Conservation (phyloP, 2,113 vertebrate genomes). For the Tragelaphus buxtoni region DNA sequence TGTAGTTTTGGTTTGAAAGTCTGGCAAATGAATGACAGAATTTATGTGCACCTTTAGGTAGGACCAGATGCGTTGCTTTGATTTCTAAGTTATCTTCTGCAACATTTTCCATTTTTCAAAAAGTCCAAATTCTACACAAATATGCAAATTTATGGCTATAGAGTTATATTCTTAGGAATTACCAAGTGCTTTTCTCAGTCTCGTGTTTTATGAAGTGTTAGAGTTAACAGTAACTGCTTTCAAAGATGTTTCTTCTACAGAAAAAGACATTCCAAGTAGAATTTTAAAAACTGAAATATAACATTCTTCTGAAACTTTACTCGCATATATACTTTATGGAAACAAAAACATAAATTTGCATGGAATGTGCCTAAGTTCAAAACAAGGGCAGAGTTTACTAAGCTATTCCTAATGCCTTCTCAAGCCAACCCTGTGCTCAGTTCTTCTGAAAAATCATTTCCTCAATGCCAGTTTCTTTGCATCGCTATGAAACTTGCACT, state of each 20-base stretch:
- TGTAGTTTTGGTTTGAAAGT: background rate
- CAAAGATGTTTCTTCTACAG: constrained; percentile 3
- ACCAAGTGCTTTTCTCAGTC: background rate
- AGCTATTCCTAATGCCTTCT: background rate
- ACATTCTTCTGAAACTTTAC: background rate
- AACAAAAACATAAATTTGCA: constrained; percentile 19
- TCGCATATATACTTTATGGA: background rate
- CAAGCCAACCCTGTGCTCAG: background rate
- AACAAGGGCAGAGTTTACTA: background rate
- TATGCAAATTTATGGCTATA: background rate
- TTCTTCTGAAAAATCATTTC: constrained; percentile 23
- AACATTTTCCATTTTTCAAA: background rate
- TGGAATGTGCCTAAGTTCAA: constrained; percentile 28
- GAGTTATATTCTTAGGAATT: background rate
- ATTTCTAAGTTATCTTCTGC: background rate
- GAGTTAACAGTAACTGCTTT: constrained; percentile 1
- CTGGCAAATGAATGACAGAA: background rate
- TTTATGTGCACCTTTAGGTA: background rate
- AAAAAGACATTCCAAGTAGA: constrained; percentile 1
- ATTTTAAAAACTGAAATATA: constrained; percentile 29
- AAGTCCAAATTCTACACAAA: background rate
- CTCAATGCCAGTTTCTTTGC: background rate
- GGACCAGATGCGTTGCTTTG: background rate
- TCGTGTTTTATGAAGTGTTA: constrained; percentile 34
- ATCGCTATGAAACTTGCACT: background rate